Percentiles rank a stretch among this genome's conserved stretches.
phyloP scores from a whole-genome alignment of 2,113 vertebrate genomes.

The Dicentrarchus labrax region DNA sequence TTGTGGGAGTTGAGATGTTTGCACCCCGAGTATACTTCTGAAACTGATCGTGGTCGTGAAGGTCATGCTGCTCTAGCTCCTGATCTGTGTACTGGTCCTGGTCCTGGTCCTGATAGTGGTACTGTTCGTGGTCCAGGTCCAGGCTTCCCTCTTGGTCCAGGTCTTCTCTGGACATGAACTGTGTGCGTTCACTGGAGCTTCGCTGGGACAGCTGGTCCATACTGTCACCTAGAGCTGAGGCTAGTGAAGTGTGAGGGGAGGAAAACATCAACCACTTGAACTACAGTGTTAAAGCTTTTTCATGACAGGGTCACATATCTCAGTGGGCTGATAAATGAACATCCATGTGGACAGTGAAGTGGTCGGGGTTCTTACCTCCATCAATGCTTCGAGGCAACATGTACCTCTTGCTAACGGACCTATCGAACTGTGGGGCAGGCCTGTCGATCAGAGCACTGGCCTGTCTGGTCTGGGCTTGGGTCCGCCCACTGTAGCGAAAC shows the following conservation, averaged over 20 bases:
- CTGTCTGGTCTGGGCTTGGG: conserved; percentile 97
- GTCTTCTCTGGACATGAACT: conserved; percentile 83
- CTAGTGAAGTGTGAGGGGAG: conserved; percentile 77
- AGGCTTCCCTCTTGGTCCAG: conserved; percentile 82
- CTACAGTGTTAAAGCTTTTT: conserved; percentile 15
- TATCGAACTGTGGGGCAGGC: conserved; percentile 96
- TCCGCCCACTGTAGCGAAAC: conserved; percentile 98
- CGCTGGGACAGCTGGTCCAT: conserved; percentile 87
- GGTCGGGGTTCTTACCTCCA: conserved; percentile 86
- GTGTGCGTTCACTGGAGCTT: conserved; percentile 83
- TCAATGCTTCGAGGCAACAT: conserved; percentile 96
- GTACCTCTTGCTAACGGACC: conserved; percentile 97
- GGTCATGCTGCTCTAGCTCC: conserved; percentile 67
- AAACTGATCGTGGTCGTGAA: conserved; percentile 51
- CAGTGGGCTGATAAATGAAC: not conserved
- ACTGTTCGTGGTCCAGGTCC: conserved; percentile 79
- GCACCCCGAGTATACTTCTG: conserved; percentile 24
- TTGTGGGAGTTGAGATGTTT: conserved; percentile 85
- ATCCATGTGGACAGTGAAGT: not conserved
- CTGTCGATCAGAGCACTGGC: conserved; percentile 97
- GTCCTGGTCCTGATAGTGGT: conserved; percentile 86
- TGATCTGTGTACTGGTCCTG: conserved; percentile 78
- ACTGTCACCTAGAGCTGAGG: conserved; percentile 92
- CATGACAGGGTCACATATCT: not conserved
- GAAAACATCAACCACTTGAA: not conserved